Percentiles rank a stretch among this genome's conserved stretches.
phyloP scores from a whole-genome alignment of 1,140 invertebrate species.

The Helicorthomorpha holstii region DNA sequence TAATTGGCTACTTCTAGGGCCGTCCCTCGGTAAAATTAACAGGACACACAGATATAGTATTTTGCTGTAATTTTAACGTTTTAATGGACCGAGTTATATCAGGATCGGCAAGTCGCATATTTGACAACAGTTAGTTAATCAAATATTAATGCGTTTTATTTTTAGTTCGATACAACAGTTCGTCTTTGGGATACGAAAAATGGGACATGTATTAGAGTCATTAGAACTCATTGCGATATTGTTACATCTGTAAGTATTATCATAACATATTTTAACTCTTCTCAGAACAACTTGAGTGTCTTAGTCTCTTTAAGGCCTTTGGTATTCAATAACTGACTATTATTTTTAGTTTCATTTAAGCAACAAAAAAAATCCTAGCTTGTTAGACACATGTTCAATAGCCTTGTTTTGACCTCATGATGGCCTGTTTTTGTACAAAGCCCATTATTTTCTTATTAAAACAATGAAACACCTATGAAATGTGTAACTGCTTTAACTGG shows the following conservation, averaged over 20 bases:
- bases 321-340: too few species aligned
- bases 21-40: conserved; percentile 98
- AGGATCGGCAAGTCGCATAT: conserved; percentile 56
- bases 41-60: conserved; percentile 99
- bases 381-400: too few species aligned
- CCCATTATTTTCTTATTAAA: too few species aligned
- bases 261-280: too few species aligned
- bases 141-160: conserved; percentile 15
- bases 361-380: too few species aligned
- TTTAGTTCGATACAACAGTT: conserved; percentile 94
- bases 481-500: neutral
- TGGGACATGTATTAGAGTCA: conserved; percentile 94
- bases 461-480: neutral
- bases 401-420: too few species aligned
- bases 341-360: too few species aligned
- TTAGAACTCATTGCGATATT: conserved; percentile 98
- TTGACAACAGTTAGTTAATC: conserved; percentile 5
- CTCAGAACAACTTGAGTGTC: too few species aligned
- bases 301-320: too few species aligned
- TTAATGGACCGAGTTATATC: conserved; percentile 98
- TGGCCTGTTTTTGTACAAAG: too few species aligned
- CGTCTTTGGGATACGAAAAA: conserved; percentile 98
- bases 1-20: conserved; percentile 36
- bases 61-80: conserved; percentile 99
- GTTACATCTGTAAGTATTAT: conserved; percentile 77